Percentiles rank a stretch among this genome's conserved stretches.
phyloP scores from a whole-genome alignment of 2,888 invertebrate species.

The Eupithecia insigniata region DNA sequence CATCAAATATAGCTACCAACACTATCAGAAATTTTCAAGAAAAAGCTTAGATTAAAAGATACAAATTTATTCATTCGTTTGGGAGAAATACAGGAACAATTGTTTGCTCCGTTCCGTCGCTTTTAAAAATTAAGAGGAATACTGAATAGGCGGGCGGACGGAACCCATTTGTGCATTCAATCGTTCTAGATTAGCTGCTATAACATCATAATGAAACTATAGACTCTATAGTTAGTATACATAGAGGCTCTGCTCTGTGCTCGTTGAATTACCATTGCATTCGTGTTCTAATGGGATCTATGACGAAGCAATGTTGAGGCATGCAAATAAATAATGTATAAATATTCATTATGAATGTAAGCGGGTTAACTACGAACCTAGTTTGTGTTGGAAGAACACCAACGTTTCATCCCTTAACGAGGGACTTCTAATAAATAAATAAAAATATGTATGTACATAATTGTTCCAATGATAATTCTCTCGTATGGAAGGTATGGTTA shows the following conservation, averaged over 20 bases:
- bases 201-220: slow-evolving; percentile 27
- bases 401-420: too few species aligned
- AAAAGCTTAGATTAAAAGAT: background rate
- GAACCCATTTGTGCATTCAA: slow-evolving; percentile 32
- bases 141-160: slow-evolving; percentile 31
- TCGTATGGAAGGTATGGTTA: background rate
- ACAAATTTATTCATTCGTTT: background rate
- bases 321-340: slow-evolving; percentile 14
- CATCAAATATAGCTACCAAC: background rate
- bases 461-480: background rate
- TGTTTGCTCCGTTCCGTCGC: background rate
- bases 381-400: too few species aligned
- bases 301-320: slow-evolving; percentile 16
- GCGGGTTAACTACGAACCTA: too few species aligned
- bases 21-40: background rate
- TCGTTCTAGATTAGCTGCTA: slow-evolving; percentile 30
- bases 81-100: background rate
- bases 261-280: slow-evolving; percentile 26
- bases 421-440: too few species aligned
- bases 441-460: background rate
- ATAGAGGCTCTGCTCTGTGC: slow-evolving; percentile 7
- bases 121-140: slow-evolving; percentile 23
- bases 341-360: too few species aligned
- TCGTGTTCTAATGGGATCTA: slow-evolving; percentile 23
- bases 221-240: slow-evolving; percentile 1